phyloP scores from a whole-genome alignment of 1,140 invertebrate genomes.

The Heliconius hermathena region DNA sequence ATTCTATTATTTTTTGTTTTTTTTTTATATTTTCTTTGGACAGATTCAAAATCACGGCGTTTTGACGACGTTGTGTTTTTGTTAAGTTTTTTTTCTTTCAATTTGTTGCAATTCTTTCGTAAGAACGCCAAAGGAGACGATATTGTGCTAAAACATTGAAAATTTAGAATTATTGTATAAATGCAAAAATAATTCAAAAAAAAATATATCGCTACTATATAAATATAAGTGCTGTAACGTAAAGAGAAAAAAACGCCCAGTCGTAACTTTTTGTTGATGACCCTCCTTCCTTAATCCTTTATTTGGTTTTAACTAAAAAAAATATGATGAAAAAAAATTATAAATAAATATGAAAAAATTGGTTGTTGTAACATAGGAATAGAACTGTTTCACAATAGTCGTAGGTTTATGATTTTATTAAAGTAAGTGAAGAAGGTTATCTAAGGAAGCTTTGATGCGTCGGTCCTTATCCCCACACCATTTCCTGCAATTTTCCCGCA shows the following conservation, averaged over 20 bases:
- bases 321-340: constrained; percentile 22
- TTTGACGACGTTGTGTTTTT: constrained; percentile 59
- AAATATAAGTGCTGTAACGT: constrained; percentile 56
- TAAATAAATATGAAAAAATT: constrained; percentile 50
- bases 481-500: background rate
- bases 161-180: constrained; percentile 68
- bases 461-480: constrained; percentile 24
- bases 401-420: constrained; percentile 51
- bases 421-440: constrained; percentile 54
- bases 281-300: constrained; percentile 24
- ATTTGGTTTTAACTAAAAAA: constrained; percentile 42
- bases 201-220: constrained; percentile 57
- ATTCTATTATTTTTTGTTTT: constrained; percentile 7
- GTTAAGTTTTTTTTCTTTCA: constrained; percentile 71
- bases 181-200: constrained; percentile 73
- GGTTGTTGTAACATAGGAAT: constrained; percentile 68
- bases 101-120: constrained; percentile 71
- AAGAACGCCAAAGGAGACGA: constrained; percentile 74
- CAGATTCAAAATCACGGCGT: constrained; percentile 5
- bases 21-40: background rate
- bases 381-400: constrained; percentile 39
- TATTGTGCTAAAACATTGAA: constrained; percentile 55
- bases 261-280: constrained; percentile 38
- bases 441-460: constrained; percentile 59
- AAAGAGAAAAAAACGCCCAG: constrained; percentile 39